Evolutionary conservation across 2,888 invertebrate species (phyloP).

Genomic region (Synanthedon formicaeformis): DNA sequence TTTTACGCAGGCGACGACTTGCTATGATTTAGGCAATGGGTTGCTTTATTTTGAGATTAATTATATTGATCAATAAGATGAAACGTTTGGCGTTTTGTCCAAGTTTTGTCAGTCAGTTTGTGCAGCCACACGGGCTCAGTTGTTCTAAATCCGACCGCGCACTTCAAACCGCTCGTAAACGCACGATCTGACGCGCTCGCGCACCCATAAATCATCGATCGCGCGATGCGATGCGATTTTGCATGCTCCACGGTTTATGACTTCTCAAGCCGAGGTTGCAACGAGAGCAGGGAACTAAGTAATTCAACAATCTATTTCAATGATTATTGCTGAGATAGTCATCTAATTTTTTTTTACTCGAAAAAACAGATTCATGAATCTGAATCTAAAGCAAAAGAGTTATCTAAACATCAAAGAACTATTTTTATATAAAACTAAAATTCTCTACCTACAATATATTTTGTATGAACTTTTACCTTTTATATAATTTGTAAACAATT

Average conservation of each 20-base stretch:
- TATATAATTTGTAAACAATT: too few species aligned
- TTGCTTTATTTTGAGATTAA: too few species aligned
- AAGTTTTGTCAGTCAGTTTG: conserved; percentile 22
- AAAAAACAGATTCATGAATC: too few species aligned
- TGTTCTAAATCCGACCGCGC: conserved; percentile 32
- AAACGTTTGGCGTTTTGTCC: background rate
- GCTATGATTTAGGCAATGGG: too few species aligned
- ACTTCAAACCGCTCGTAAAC: conserved; percentile 35
- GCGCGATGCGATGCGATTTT: conserved; percentile 48
- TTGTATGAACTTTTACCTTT: too few species aligned
- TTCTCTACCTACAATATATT: too few species aligned
- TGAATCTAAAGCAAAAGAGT: too few species aligned
- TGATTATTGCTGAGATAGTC: background rate
- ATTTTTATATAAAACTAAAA: too few species aligned
- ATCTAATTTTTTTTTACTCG: too few species aligned
- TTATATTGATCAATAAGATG: too few species aligned
- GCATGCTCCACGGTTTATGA: conserved; percentile 36
- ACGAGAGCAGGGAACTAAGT: background rate
- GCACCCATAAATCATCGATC: conserved; percentile 50
- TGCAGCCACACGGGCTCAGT: conserved; percentile 34
- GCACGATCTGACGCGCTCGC: conserved; percentile 44
- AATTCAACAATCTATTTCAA: conserved; percentile 4
- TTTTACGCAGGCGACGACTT: too few species aligned
- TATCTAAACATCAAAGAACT: too few species aligned
- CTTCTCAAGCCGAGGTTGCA: conserved; percentile 13